These are phyloP conservation scores for Tringa solitaria DNA, from an alignment of 2,113 vertebrate genomes.

Conservation along the genomic window DNA sequence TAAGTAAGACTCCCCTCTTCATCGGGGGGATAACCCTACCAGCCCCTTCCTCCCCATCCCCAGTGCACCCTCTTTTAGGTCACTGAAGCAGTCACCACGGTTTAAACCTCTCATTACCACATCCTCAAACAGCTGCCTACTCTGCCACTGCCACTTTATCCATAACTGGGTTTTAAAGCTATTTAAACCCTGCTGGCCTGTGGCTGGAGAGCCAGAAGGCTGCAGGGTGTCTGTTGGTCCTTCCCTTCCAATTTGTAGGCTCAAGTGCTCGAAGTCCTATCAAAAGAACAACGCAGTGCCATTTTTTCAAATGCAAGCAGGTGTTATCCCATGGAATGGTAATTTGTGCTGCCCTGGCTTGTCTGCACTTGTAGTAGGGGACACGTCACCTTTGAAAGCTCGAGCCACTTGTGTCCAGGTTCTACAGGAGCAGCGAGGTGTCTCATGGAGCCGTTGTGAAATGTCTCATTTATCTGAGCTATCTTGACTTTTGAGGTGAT, in stretches of 20 bases:
- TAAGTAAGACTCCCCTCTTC: neutral
- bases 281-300: neutral
- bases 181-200: neutral
- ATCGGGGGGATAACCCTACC: neutral
- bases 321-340: neutral
- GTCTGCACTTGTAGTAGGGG: neutral
- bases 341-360: neutral
- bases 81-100: neutral
- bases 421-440: neutral
- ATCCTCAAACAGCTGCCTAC: neutral
- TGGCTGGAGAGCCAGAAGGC: neutral
- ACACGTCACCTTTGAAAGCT: neutral
- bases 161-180: neutral
- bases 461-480: neutral
- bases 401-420: neutral
- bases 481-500: neutral
- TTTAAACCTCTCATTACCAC: neutral
- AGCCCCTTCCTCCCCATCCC: neutral
- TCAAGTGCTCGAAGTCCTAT: neutral
- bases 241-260: neutral
- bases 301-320: accelerated
- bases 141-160: neutral
- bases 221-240: neutral
- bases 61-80: neutral
- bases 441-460: neutral